Base-by-base conservation (phyloP, 2,888 invertebrate species). In the Troides aeacus region DNA sequence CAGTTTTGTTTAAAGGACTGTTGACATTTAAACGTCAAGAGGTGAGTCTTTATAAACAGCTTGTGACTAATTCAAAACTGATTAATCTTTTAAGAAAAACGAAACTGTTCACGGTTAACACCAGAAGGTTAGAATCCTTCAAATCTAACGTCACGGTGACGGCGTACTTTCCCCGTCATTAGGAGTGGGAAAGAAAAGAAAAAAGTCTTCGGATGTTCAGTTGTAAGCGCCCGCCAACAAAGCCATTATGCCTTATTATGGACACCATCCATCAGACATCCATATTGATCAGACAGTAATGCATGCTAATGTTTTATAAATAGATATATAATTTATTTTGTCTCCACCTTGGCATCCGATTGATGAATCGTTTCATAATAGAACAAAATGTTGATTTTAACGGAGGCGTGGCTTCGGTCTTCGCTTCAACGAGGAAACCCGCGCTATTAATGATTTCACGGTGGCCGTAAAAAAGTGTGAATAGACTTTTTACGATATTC, bases 251-350 rank as follows among this genome's bases (percentile, higher is more conserved):
- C 86, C 89, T 88, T 91, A 92, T 91, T 92, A 92, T 87, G 88
- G 84, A 84, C 84, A 86, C 84, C 89, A 92, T 92, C 89, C 89
- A 92, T 92, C 92, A 92, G 89, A 79, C 81, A 84, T 83, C 84
- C 88, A 89, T 90, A 91, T 92, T 89, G 91, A 92, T 89, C 89
- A 82, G 84, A 87, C 88, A 89, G 92, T 90, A 92, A 90, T 87
- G 88, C 87, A 90, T 90, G 86, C 87, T 91, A 91, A 92, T 90
- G 92, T 86, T 89, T 91, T 88, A 91, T 91, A 91, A 92, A 92
- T 90, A 92, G 90, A 87, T 90, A 89, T 87, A 89, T 92, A 92
- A 92, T 92, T 91, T 89, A 90, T 91, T 88, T 88, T 91, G 91
- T 92, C 90, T 92, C 88, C 88, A 89, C 89, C 89, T 90, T 81